Conservation (phyloP, 2,113 vertebrate genomes). For the Rhegmatorhina hoffmannsi region DNA sequence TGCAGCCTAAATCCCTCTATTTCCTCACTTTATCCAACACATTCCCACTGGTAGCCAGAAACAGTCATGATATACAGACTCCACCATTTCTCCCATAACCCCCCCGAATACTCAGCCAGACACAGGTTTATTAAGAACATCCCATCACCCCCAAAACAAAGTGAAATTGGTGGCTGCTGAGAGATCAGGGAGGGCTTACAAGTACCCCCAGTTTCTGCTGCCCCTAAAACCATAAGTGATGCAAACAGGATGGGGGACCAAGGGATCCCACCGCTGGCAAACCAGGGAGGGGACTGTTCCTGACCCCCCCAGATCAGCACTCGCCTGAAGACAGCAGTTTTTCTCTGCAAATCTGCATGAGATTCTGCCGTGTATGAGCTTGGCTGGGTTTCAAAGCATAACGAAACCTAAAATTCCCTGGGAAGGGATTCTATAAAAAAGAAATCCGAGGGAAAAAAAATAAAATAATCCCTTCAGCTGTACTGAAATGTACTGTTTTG, state of each 20-base stretch:
- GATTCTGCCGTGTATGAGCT: neutral
- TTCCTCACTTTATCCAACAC: neutral
- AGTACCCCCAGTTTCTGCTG: neutral
- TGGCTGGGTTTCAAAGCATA: constrained; percentile 44
- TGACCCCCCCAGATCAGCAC: neutral
- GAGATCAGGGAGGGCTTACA: neutral
- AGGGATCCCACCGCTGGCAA: neutral
- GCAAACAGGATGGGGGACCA: rapidly evolving
- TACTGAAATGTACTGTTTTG: constrained; percentile 50
- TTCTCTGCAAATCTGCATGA: neutral
- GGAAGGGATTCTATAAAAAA: constrained; percentile 7
- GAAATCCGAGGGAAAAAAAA: neutral
- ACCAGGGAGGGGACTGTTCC: neutral
- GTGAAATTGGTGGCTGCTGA: rapidly evolving
- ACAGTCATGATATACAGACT: neutral
- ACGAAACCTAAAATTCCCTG: constrained; percentile 33
- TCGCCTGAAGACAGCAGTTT: neutral
- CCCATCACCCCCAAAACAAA: neutral
- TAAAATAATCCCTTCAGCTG: neutral
- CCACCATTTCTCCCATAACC: neutral
- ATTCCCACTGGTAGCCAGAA: neutral
- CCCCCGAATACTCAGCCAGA: neutral
- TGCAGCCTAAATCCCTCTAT: neutral
- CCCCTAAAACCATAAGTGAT: neutral
- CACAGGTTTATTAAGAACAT: neutral